Conservation (phyloP, 2,888 invertebrate species). For the Serripes groenlandicus region DNA sequence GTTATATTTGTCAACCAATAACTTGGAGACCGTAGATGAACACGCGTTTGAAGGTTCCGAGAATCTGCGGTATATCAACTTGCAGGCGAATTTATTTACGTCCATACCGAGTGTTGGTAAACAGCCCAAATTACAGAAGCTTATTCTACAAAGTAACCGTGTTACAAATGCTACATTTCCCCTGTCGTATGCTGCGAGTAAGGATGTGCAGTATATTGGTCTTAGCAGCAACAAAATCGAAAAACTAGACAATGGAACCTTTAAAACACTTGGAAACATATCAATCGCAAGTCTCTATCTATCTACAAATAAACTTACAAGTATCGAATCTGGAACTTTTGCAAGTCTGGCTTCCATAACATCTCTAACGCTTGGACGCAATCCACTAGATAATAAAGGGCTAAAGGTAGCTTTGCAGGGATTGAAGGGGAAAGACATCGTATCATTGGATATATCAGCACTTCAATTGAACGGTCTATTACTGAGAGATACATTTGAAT, state of each 20-base stretch:
- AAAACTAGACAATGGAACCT: conserved; percentile 65
- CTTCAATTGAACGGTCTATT: conserved; percentile 69
- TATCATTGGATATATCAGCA: conserved; percentile 74
- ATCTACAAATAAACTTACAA: conserved; percentile 70
- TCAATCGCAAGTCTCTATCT: conserved; percentile 68
- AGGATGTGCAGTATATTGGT: conserved; percentile 57
- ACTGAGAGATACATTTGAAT: conserved; percentile 70
- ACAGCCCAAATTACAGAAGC: conserved; percentile 60
- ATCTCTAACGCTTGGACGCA: conserved; percentile 75
- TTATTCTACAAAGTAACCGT: conserved; percentile 74
- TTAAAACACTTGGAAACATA: conserved; percentile 61
- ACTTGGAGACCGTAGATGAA: conserved; percentile 57
- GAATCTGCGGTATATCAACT: conserved; percentile 54
- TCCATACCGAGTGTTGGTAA: conserved; percentile 62
- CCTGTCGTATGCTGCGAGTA: conserved; percentile 45
- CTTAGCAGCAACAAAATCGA: conserved; percentile 73
- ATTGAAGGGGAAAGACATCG: conserved; percentile 62
- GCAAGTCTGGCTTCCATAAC: conserved; percentile 59
- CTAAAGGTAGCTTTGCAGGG: conserved; percentile 67
- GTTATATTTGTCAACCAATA: conserved; percentile 66
- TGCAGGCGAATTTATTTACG: conserved; percentile 71
- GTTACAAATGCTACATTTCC: conserved; percentile 75
- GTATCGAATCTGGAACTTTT: conserved; percentile 68
- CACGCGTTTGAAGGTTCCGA: conserved; percentile 64
- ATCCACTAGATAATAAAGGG: conserved; percentile 68